These are phyloP conservation scores for Pediacus dermestoides DNA, from an alignment of 2,888 invertebrate genomes.

Conservation along the genomic window DNA sequence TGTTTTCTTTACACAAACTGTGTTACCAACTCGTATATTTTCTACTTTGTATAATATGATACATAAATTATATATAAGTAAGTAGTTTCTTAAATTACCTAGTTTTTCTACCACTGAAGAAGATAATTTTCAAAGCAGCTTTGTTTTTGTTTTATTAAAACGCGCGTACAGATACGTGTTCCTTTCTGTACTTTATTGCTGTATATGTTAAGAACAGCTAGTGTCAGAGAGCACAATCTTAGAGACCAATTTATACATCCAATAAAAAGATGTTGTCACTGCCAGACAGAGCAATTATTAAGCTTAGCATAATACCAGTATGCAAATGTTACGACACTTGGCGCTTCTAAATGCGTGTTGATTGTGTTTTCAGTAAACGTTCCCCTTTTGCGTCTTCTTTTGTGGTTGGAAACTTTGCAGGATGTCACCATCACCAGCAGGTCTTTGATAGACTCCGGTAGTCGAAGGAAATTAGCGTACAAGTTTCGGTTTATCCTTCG, in stretches of 20 bases:
- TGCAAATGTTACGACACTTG: slow-evolving; percentile 24
- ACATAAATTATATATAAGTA: no score
- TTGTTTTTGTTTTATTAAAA: no score
- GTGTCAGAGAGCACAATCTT: slow-evolving; percentile 13
- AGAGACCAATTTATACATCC: slow-evolving; percentile 16
- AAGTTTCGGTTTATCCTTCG: slow-evolving; percentile 24
- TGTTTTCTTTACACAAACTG: no score
- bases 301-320: slow-evolving; percentile 24
- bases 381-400: slow-evolving; percentile 11
- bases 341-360: slow-evolving; percentile 20
- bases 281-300: slow-evolving; percentile 23
- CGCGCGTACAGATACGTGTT: no score
- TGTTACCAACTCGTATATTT: no score
- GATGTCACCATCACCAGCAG: slow-evolving; percentile 6
- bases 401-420: background rate
- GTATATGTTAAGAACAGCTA: slow-evolving; percentile 6
- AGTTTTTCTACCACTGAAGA: no score
- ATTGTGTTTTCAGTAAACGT: slow-evolving; percentile 5
- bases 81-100: no score
- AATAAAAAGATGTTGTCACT: slow-evolving; percentile 22
- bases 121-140: no score
- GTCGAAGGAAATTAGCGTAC: slow-evolving; percentile 20
- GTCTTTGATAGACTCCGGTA: slow-evolving; percentile 14
- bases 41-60: no score
- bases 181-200: slow-evolving; percentile 1